Percentiles rank a stretch among this genome's conserved stretches.
Evolutionary conservation across 2,113 vertebrate species (phyloP).

Genomic region (Eurystomus gularis): DNA sequence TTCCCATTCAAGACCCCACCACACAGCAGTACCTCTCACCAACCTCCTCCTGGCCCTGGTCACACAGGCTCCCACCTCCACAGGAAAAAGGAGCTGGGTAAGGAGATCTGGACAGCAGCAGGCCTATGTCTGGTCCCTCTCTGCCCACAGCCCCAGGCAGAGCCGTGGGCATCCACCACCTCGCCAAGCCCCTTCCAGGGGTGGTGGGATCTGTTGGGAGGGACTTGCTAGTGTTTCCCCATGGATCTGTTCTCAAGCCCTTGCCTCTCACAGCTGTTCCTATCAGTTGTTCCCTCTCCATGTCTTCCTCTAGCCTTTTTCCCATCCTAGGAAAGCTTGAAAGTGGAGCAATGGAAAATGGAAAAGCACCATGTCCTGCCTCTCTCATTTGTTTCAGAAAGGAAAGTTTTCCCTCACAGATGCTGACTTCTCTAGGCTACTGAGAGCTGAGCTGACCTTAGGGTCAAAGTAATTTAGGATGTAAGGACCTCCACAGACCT

Average conservation of each 20-base stretch:
- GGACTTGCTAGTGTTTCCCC: background rate
- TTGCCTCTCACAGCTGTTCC: background rate
- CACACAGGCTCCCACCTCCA: background rate
- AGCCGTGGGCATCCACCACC: background rate
- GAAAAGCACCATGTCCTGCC: background rate
- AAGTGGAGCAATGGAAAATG: background rate
- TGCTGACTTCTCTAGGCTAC: background rate
- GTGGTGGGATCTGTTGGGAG: background rate
- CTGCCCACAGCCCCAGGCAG: background rate
- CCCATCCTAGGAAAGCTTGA: background rate
- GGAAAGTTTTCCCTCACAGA: background rate
- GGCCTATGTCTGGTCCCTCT: fast-evolving
- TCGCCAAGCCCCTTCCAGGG: fast-evolving
- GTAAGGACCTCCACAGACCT: background rate
- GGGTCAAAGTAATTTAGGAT: background rate
- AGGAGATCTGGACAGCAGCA: background rate
- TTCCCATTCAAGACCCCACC: background rate
- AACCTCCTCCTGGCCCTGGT: background rate
- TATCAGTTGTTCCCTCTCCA: background rate
- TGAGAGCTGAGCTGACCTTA: background rate
- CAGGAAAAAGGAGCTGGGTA: background rate
- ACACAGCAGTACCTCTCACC: background rate
- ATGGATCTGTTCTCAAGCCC: background rate
- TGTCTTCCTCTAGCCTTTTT: background rate
- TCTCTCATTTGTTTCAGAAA: background rate